These are phyloP conservation scores for Rotaria socialis DNA, from an alignment of 2,888 invertebrate species.

Conservation along the genomic window DNA sequence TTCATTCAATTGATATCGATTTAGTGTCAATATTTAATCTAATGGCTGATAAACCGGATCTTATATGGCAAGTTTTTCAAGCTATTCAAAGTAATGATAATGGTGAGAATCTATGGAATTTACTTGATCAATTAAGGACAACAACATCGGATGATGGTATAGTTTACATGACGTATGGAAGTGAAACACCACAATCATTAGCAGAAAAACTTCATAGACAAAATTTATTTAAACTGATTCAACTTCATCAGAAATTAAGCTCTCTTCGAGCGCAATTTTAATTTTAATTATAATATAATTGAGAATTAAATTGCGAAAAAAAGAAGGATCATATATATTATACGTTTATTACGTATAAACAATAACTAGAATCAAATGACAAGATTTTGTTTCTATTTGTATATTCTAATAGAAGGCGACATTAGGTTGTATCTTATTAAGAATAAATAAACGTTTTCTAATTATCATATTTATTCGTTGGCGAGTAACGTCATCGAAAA, in stretches of 20 bases:
- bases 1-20: neutral
- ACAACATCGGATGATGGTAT: neutral
- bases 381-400: too few relatives aligned
- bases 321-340: too few relatives aligned
- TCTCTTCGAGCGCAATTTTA: neutral
- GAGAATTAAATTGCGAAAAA: neutral
- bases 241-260: neutral
- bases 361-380: too few relatives aligned
- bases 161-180: neutral
- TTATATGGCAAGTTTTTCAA: constrained; percentile 15
- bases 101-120: neutral
- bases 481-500: too few relatives aligned
- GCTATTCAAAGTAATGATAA: neutral
- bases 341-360: too few relatives aligned
- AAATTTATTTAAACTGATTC: neutral
- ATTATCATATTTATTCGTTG: too few relatives aligned
- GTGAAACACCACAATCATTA: constrained; percentile 5
- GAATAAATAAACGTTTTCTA: too few relatives aligned
- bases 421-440: too few relatives aligned
- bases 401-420: too few relatives aligned
- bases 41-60: neutral
- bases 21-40: neutral
- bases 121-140: neutral
- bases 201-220: neutral
- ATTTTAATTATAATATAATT: neutral